Evolutionary conservation across 2,113 vertebrate genomes (phyloP), one percentile per base, ranked within the genome.

Genomic region (Scortum barcoo): DNA sequence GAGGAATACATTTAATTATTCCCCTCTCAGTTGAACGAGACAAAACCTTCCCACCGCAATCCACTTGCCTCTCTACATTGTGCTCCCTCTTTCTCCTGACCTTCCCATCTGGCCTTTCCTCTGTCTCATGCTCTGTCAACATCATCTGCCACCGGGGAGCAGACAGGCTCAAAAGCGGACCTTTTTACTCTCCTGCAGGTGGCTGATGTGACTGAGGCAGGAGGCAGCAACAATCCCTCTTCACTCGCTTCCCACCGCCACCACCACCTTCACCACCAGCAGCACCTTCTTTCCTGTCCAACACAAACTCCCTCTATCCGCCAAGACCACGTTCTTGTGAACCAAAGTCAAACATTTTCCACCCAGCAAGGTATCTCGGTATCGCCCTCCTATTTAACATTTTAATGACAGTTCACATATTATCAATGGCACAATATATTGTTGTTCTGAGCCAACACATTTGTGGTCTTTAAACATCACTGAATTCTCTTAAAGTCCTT

Each of bases 101-200:
- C 88, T 78, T 76, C 74, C 84, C 63, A 72, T 87, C 90, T 89
- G 76, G 78, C 86, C 85, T 92, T 89, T 86, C 75, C 80, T 81
- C 84, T 11, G 73, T 92, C 86, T 91, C 88, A 83, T 93, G 78
- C 86, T 91, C 89, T 88, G 87, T 92, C 91, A 91, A 87, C 88
- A 93, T 94, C 90, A 89, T 94, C 89, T 92, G 91, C 88, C 51
- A 42, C 83, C 24, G 62, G 51, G 82, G 86, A 89, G 91, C 85
- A 88, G 84, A 88, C 88, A 28, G 86, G 69, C 86, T 91, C 86
- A 86, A 88, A 92, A 86, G 89, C 78, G 14, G 40, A 90, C 80
- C 77, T 75, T 89, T 88, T 90, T 83, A 77, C 83, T 92, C 80
- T 94, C 70, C 91, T 91, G 93, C 93, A 94, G 93, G 94, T 94